Evolutionary conservation across 2,888 invertebrate species (phyloP).

Genomic region (Drosophila formosana): DNA sequence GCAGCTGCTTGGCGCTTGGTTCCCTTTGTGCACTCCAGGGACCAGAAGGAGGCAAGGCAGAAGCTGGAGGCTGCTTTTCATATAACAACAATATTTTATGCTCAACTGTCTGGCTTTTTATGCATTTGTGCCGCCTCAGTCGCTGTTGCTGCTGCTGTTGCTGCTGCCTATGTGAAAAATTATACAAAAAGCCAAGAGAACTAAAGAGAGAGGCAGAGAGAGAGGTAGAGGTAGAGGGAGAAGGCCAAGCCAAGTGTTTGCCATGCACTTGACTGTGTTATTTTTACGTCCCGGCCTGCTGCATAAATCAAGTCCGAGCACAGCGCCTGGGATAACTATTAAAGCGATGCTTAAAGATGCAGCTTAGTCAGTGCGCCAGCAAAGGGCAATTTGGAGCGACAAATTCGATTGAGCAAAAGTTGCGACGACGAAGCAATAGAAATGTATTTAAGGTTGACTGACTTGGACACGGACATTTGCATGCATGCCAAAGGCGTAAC

Average conservation of each 20-base stretch:
- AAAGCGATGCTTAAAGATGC: conserved; percentile 62
- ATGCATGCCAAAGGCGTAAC: conserved; percentile 51
- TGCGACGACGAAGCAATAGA: conserved; percentile 10
- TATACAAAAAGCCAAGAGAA: conserved; percentile 69
- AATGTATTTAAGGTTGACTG: conserved; percentile 45
- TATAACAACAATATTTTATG: conserved; percentile 81
- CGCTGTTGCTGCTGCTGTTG: conserved; percentile 2
- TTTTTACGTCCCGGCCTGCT: conserved; percentile 61
- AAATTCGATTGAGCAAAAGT: conserved; percentile 66
- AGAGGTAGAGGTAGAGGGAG: conserved; percentile 5
- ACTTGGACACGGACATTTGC: conserved; percentile 54
- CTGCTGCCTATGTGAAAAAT: conserved; percentile 78
- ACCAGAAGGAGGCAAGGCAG: not conserved
- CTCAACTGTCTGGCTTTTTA: conserved; percentile 81
- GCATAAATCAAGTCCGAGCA: conserved; percentile 70
- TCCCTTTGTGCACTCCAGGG: conserved; percentile 40
- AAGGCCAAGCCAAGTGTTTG: conserved; percentile 68
- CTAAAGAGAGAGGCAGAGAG: conserved; percentile 2
- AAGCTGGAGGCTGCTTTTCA: conserved; percentile 66
- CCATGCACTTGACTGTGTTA: conserved; percentile 80
- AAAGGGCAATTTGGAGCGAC: conserved; percentile 34
- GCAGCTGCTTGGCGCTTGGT: conserved; percentile 55
- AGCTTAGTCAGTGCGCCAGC: conserved; percentile 8
- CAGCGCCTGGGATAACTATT: conserved; percentile 39
- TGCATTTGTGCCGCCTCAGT: conserved; percentile 70